phyloP scores from a whole-genome alignment of 2,113 vertebrate genomes.

The Pseudorhombus dupliciocellatus region DNA sequence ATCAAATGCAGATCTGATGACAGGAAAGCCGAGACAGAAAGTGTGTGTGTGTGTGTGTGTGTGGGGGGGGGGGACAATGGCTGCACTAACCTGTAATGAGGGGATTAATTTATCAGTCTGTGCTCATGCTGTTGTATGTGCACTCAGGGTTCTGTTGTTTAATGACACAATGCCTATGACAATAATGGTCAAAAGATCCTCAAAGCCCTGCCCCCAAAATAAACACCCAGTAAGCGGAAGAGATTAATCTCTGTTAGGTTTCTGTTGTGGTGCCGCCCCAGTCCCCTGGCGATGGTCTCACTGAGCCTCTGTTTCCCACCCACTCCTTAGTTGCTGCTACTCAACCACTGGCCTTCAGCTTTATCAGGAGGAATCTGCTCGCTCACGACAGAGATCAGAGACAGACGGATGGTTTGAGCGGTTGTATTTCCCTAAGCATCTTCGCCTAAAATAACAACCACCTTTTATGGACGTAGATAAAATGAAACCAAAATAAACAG shows the following conservation, averaged over 20 bases:
- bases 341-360: constrained; percentile 16
- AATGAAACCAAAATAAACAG: not conserved
- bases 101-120: not conserved
- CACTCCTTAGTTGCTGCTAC: constrained; percentile 28
- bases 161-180: constrained; percentile 26
- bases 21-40: not conserved
- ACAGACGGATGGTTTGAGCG: not conserved
- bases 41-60: no score
- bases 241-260: constrained; percentile 67
- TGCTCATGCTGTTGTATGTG: not conserved
- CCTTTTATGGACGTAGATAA: constrained; percentile 14
- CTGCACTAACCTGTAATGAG: not conserved
- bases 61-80: not conserved
- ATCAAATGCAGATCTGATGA: not conserved
- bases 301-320: constrained; percentile 31
- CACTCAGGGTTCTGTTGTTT: constrained; percentile 14
- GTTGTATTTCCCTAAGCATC: not conserved
- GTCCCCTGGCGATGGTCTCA: constrained; percentile 31
- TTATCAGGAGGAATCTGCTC: constrained; percentile 14
- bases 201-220: constrained; percentile 36
- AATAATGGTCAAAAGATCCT: constrained; percentile 26
- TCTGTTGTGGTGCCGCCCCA: constrained; percentile 16
- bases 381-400: not conserved
- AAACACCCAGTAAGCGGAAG: constrained; percentile 35
- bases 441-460: constrained; percentile 1